Base-by-base conservation (phyloP, 2,888 invertebrate genomes). In the Ormyrus labotus region DNA sequence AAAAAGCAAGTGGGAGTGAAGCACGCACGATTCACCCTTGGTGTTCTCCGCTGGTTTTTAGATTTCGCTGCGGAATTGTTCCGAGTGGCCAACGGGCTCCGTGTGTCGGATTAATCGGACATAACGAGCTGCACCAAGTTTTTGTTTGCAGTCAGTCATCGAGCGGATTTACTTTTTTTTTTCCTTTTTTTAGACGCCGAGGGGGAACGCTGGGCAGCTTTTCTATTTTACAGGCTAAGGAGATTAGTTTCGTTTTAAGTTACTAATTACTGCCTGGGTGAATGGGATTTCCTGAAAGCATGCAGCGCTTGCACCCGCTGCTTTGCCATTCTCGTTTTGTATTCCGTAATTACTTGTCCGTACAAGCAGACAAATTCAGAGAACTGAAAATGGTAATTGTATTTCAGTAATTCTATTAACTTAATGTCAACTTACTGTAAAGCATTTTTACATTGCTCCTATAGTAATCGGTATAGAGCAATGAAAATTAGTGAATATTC, bases 201-300 rank as follows among this genome's bases (percentile, higher is more conserved):
- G 65, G 71, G 51, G 57, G 34, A 2, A 67, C 75, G 75, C 77
- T 80, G 73, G 76, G 80, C 73, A 73, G 72, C 53, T 78, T 72
- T 80, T 65, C 80, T 78, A 80, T 80, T 80, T 82, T 72, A 75
- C 69, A 68, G 75, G 68, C 68, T 82, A 78, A 80, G 80, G 55
- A 80, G 82, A 82, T 82, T 82, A 82, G 80, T 78, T 51, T 82
- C 80, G 82, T 82, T 82, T 82, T 80, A 78, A 82, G 78, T 71
- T 80, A 78, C 80, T 80, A 82, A 82, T 82, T 80, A 80, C 34
- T 19, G n/a, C 13, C 60, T 60, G 65, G n/a, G 53, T 60, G 73
- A 81, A 74, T 81, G 64, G 53, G 65, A 58, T 63, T 50, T 19
- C 48, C 19, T 19, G 19, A 19, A 19, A 51, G 48, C 48, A 48